Evolutionary conservation across 2,888 invertebrate species (phyloP), one percentile per base, ranked within the genome.

Genomic region (Dyspetes luteomarginatus): DNA sequence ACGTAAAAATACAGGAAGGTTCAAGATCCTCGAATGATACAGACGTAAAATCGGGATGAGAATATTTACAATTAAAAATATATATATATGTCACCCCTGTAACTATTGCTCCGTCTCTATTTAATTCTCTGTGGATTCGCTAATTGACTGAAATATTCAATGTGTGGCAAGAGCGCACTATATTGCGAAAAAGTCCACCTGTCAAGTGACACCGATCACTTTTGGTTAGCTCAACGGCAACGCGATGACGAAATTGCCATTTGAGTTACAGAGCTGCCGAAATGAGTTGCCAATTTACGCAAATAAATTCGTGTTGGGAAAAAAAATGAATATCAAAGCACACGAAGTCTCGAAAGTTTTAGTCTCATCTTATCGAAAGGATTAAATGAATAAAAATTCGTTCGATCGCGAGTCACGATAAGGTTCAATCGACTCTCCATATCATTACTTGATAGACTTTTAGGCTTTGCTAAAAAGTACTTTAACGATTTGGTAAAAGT

Each of bases 161-260:
- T 4, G 4, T 45, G 12, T 45, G 45, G 45, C 45, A 45, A 45
- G 15, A 17, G 45, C 30, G 7, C 30, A 30, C 3, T 30, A 30
- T 4, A 3, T 30, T 30, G 30, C 7, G 7, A 30, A 30, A 4
- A 30, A 30, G 7, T 4, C n/a, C n/a, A n/a, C n/a, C 12, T 36
- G 36, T 36, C 9, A 36, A 7, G 36, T 36, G 12, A 36, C 36
- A 36, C 36, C 36, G 7, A 12, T 36, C 36, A n/a, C n/a, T n/a
- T n/a, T n/a, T n/a, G n/a, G n/a, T 45, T 4, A 3, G 0, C 0
- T 15, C 15, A 5, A 3, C 17, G 45, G 17, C 5, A 17, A 85
- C 81, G 82, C 69, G 85, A 84, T 75, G 85, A 84, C 81, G 82
- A 85, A 84, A 85, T 82, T 82, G 80, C 83, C 83, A 83, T 50